phyloP scores from a whole-genome alignment of 1,140 invertebrate genomes.

The Coptotermes formosanus region DNA sequence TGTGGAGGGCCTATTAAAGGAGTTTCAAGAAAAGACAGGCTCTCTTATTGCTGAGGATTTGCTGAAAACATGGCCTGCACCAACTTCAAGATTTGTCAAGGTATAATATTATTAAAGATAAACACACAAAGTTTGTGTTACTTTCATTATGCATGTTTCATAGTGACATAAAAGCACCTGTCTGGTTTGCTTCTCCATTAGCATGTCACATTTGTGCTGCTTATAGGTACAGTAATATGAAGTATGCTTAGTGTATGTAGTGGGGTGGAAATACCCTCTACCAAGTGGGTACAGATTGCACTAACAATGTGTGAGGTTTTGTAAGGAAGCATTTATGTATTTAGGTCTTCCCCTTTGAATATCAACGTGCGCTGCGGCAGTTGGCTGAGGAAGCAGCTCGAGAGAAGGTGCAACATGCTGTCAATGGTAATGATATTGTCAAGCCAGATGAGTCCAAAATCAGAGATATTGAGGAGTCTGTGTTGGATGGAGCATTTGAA shows the following conservation, averaged over 20 bases:
- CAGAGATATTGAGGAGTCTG: constrained; percentile 85
- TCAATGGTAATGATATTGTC: constrained; percentile 41
- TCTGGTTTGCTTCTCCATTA: background rate
- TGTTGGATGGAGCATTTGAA: constrained; percentile 71
- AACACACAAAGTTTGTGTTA: background rate
- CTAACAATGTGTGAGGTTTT: background rate
- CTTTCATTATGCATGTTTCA: background rate
- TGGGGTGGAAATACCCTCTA: background rate
- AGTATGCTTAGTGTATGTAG: too few relatives aligned
- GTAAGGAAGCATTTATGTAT: constrained; percentile 22
- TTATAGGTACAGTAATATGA: too few relatives aligned
- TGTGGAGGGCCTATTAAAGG: constrained; percentile 76
- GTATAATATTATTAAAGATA: constrained; percentile 47
- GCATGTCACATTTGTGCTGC: too few relatives aligned
- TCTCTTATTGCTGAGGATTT: constrained; percentile 81
- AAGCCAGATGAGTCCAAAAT: constrained; percentile 55
- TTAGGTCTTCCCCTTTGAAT: constrained; percentile 92
- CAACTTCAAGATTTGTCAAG: constrained; percentile 85
- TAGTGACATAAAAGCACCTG: background rate
- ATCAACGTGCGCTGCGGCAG: constrained; percentile 84
- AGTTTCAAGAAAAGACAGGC: constrained; percentile 89
- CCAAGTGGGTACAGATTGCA: background rate
- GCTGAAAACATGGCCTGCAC: constrained; percentile 78
- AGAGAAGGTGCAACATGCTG: constrained; percentile 36
- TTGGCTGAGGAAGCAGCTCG: constrained; percentile 57